phyloP scores from a whole-genome alignment of 2,888 invertebrate species.

The Mamestra brassicae region DNA sequence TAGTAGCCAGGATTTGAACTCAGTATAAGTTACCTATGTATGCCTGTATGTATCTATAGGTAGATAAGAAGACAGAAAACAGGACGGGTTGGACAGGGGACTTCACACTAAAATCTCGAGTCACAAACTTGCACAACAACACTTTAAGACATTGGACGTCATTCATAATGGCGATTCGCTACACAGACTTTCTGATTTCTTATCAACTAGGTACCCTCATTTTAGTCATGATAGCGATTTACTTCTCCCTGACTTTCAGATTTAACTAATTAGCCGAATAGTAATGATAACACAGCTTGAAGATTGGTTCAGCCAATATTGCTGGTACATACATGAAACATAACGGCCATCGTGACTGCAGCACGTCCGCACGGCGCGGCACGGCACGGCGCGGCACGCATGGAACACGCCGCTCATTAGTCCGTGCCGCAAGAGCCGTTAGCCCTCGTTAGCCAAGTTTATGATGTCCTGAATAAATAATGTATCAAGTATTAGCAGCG shows the following conservation, averaged over 20 bases:
- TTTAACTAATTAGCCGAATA: background rate
- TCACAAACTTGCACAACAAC: too few species aligned
- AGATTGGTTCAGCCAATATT: slow-evolving; percentile 13
- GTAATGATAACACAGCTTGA: background rate
- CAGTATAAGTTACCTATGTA: too few species aligned
- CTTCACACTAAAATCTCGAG: too few species aligned
- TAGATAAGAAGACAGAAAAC: too few species aligned
- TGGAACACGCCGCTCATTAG: slow-evolving; percentile 59
- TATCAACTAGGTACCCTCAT: too few species aligned
- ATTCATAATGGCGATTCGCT: too few species aligned
- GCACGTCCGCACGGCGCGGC: slow-evolving; percentile 1
- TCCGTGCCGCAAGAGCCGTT: slow-evolving; percentile 45
- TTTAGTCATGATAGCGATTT: background rate
- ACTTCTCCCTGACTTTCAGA: background rate
- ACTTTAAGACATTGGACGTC: background rate
- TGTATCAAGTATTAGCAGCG: slow-evolving; percentile 47
- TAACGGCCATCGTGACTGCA: slow-evolving; percentile 58
- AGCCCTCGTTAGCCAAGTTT: slow-evolving; percentile 63
- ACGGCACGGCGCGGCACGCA: slow-evolving; percentile 51
- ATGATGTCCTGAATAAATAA: slow-evolving; percentile 64
- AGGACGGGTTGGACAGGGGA: too few species aligned
- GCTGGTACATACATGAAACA: slow-evolving; percentile 14
- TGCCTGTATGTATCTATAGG: too few species aligned
- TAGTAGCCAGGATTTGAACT: too few species aligned
- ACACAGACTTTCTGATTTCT: too few species aligned